Evolutionary conservation across 2,113 vertebrate genomes (phyloP).

Genomic region (Hiodon tergisus): DNA sequence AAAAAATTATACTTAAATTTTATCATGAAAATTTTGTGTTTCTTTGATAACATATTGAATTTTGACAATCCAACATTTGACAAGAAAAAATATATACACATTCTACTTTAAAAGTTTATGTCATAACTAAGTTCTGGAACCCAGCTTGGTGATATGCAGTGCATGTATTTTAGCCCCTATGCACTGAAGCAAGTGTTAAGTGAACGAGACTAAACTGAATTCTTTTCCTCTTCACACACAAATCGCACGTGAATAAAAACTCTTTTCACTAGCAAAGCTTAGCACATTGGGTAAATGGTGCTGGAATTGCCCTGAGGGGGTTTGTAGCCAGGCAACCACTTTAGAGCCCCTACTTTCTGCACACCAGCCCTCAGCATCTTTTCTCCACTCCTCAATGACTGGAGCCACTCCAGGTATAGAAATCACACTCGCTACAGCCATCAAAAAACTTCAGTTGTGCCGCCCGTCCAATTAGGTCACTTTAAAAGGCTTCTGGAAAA

Average conservation of each 20-base stretch:
- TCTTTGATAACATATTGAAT: too few relatives aligned
- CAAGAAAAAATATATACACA: too few relatives aligned
- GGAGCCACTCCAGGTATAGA: conserved; percentile 17
- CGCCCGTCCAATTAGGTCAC: conserved; percentile 6
- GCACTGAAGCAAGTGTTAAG: conserved; percentile 5
- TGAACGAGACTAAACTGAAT: conserved; percentile 15
- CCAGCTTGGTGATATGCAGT: not conserved
- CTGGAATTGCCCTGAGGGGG: conserved; percentile 7
- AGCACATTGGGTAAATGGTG: not conserved
- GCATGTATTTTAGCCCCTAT: conserved; percentile 7
- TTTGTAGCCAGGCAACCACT: conserved; percentile 20
- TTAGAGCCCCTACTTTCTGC: not conserved
- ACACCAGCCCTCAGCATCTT: not conserved
- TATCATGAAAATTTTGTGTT: too few relatives aligned
- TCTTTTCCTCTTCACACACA: conserved; percentile 2
- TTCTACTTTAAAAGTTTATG: too few relatives aligned
- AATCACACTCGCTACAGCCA: not conserved
- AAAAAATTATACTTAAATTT: too few relatives aligned
- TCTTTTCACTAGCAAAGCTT: conserved; percentile 13
- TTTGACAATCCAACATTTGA: too few relatives aligned
- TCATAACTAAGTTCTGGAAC: too few relatives aligned
- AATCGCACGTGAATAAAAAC: conserved; percentile 21
- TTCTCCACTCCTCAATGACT: not conserved
- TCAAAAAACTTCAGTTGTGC: conserved; percentile 9
- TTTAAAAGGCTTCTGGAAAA: not conserved